phyloP scores from a whole-genome alignment of 2,888 invertebrate genomes.

The Bugula neritina region DNA sequence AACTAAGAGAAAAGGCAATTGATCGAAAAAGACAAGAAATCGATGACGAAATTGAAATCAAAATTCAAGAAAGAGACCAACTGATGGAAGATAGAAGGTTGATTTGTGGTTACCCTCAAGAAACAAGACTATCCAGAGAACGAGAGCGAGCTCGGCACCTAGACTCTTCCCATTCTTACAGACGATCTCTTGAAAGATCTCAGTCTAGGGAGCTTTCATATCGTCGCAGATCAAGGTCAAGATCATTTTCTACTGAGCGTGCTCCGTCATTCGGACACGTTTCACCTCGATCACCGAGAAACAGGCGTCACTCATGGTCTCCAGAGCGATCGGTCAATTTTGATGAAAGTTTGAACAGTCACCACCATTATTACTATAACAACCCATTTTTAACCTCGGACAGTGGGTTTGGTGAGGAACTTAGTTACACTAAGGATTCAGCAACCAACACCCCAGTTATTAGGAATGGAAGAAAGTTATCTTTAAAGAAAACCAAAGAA shows the following conservation, averaged over 20 bases:
- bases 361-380: constrained; percentile 8
- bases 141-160: neutral
- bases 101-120: constrained; percentile 10
- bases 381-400: neutral
- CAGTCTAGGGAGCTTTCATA: neutral
- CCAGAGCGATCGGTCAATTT: neutral
- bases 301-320: neutral
- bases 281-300: constrained; percentile 18
- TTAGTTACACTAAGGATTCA: neutral
- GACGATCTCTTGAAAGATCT: neutral
- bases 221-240: constrained; percentile 8
- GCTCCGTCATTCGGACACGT: constrained; percentile 19
- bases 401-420: neutral
- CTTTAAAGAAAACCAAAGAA: neutral
- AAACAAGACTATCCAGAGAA: constrained; percentile 20
- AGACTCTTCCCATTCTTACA: neutral
- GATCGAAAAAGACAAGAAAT: constrained; percentile 17
- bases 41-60: constrained; percentile 23
- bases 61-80: constrained; percentile 5
- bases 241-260: constrained; percentile 7
- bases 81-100: constrained; percentile 18
- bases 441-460: constrained; percentile 20
- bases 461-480: neutral
- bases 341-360: constrained; percentile 17
- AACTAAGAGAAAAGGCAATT: constrained; percentile 4